Evolutionary conservation across 2,797 vertebrate genomes (phyloP).

Genomic region (Halcyon leucocephala): DNA sequence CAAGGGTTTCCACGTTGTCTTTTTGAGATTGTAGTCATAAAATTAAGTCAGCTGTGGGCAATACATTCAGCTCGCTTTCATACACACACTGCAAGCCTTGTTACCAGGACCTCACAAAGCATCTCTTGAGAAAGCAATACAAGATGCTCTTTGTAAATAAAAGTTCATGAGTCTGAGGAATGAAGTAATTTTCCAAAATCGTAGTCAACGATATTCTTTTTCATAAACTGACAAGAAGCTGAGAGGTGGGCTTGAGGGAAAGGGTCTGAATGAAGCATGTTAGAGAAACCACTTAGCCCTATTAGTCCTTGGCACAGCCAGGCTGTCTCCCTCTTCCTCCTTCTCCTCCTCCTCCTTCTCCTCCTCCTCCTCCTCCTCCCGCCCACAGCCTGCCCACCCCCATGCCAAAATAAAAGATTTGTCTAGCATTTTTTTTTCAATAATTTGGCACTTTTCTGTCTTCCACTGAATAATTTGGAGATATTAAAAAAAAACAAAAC

Average conservation of each 20-base stretch:
- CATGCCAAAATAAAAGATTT: neutral
- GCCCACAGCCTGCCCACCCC: neutral
- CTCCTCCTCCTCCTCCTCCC: neutral
- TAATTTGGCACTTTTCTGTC: conserved; percentile 40
- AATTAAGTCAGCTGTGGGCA: conserved; percentile 65
- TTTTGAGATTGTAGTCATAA: conserved; percentile 47
- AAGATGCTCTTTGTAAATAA: conserved; percentile 86
- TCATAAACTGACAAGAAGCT: neutral
- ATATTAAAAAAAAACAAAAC: neutral
- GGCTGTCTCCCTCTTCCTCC: neutral
- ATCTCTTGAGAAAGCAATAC: conserved; percentile 82
- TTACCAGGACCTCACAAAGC: conserved; percentile 81
- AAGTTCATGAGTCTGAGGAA: conserved; percentile 81
- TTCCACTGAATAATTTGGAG: conserved; percentile 15
- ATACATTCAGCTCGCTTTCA: conserved; percentile 55
- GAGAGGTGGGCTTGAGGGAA: conserved; percentile 45
- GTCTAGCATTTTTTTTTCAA: neutral
- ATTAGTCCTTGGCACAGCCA: conserved; percentile 5
- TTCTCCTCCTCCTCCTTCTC: neutral
- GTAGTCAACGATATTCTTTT: conserved; percentile 72
- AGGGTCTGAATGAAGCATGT: conserved; percentile 31
- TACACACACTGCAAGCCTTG: conserved; percentile 83
- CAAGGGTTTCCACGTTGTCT: conserved; percentile 54
- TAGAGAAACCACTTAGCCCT: conserved; percentile 23
- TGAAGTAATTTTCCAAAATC: conserved; percentile 80